These are phyloP conservation scores for Entelurus aequoreus DNA, from an alignment of 2,113 vertebrate genomes.

Conservation along the genomic window DNA sequence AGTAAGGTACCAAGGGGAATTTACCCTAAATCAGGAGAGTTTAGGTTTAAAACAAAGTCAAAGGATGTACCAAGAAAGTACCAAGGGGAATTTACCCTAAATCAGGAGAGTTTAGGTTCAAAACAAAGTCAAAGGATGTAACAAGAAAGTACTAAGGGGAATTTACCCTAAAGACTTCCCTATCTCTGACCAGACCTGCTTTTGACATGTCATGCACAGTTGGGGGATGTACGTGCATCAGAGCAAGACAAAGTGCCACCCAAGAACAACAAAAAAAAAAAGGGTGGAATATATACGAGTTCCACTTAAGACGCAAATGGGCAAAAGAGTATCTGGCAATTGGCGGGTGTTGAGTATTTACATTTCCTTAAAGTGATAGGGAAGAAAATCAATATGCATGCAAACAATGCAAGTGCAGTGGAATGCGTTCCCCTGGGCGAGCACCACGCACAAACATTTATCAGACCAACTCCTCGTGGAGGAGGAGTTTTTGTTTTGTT, in stretches of 20 bases:
- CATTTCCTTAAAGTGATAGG: constrained; percentile 50
- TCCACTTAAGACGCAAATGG: constrained; percentile 44
- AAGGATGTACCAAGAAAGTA: too few relatives aligned
- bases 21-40: too few relatives aligned
- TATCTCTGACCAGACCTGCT: constrained; percentile 16
- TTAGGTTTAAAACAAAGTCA: too few relatives aligned
- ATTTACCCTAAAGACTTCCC: constrained; percentile 7
- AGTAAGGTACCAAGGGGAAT: too few relatives aligned
- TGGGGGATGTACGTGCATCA: constrained; percentile 40
- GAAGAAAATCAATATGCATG: constrained; percentile 53
- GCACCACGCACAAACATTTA: constrained; percentile 15
- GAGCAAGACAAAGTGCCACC: constrained; percentile 42
- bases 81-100: too few relatives aligned
- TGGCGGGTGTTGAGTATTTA: constrained; percentile 51
- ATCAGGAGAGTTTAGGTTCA: too few relatives aligned
- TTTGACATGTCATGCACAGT: constrained; percentile 24
- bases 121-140: too few relatives aligned
- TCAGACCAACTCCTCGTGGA: constrained; percentile 20
- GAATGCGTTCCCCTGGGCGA: constrained; percentile 42
- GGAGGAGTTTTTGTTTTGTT: neutral
- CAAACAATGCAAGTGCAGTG: constrained; percentile 50
- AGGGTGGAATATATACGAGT: constrained; percentile 47
- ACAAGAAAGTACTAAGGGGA: neutral
- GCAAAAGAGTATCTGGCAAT: constrained; percentile 42
- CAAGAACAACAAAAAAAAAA: constrained; percentile 45